Base-by-base conservation (phyloP, 2,888 invertebrate species). In the Cataglyphis altisquamis region DNA sequence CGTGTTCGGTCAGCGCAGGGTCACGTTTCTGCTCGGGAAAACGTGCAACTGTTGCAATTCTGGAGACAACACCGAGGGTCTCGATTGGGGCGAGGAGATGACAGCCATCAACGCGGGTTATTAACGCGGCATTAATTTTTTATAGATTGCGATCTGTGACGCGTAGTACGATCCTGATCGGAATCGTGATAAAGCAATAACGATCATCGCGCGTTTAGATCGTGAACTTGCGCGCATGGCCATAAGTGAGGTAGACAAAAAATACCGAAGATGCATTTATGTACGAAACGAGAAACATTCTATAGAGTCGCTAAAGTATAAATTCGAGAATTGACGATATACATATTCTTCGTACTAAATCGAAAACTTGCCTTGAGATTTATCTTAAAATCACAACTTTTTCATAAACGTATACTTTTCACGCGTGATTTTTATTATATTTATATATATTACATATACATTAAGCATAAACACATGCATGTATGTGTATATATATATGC, bases 31-130 rank as follows among this genome's bases (percentile, higher is more conserved):
- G 80, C 94, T 98, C 67, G 96, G 97, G 85, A 98, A 98, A 94
- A 97, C 97, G 75, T 98, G 98, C 94, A 94, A 95, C 68, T 96
- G 96, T 85, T 96, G 96, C 89, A 94, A 95, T 77, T 95, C 95
- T 6, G 92, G 92, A 10, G 97, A 97, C 87, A 97, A 97, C 0
- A 96, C 97, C 41, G 97, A 97, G 3, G 96, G 96, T 0, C 96
- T 96, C n/a, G 98, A 98, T 92, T 98, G 98, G 98, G 98, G 98
- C 0, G 98, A 98, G 92, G 98, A 98, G 95, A 97, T 98, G 97
- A 97, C 97, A 75, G 97, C 98, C 86, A 98, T 98, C 96, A 98
- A 98, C 92, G 97, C 97, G 21, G 96, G 96, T 72, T 96, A 96
- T 91, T 95, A 91, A 84, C n/a, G 21, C 45, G 66, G 18, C 39